Percentiles rank a stretch among this genome's conserved stretches.
Evolutionary conservation across 2,888 invertebrate species (phyloP).

Genomic region (Invenusta paracnida): DNA sequence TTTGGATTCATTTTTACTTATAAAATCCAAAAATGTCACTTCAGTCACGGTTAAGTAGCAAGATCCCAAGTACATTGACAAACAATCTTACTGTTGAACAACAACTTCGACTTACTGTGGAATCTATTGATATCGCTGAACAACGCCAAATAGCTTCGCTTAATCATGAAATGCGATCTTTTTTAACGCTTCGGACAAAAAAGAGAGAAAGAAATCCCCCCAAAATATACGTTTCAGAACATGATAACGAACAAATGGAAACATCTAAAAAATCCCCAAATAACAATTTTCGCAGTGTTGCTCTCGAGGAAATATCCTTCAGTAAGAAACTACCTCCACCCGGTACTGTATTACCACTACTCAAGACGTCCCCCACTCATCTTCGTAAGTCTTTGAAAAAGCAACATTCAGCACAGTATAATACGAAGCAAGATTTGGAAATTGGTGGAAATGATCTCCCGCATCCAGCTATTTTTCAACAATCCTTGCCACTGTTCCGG

Average conservation of each 20-base stretch:
- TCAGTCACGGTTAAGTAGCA: neutral
- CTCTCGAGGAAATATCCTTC: neutral
- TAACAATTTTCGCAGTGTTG: too few species aligned
- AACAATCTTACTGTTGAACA: neutral
- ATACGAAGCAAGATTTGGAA: too few species aligned
- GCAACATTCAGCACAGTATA: too few species aligned
- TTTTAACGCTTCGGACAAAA: neutral
- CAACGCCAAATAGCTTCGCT: neutral
- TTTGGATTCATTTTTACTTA: too few species aligned
- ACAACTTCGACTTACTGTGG: neutral
- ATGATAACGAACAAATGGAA: neutral
- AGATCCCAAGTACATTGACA: neutral
- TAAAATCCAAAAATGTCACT: neutral
- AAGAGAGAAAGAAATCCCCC: neutral
- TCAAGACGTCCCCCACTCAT: neutral
- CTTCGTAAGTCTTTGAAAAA: too few species aligned
- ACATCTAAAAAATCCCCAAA: too few species aligned
- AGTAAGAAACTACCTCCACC: neutral
- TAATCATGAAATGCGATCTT: neutral
- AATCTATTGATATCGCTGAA: neutral
- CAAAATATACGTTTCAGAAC: neutral
- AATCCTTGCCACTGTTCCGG: neutral
- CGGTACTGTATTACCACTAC: neutral
- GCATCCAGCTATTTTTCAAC: too few species aligned
- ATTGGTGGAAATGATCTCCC: neutral